Base-by-base conservation (phyloP, 2,888 invertebrate species). In the Drosophila anceps region DNA sequence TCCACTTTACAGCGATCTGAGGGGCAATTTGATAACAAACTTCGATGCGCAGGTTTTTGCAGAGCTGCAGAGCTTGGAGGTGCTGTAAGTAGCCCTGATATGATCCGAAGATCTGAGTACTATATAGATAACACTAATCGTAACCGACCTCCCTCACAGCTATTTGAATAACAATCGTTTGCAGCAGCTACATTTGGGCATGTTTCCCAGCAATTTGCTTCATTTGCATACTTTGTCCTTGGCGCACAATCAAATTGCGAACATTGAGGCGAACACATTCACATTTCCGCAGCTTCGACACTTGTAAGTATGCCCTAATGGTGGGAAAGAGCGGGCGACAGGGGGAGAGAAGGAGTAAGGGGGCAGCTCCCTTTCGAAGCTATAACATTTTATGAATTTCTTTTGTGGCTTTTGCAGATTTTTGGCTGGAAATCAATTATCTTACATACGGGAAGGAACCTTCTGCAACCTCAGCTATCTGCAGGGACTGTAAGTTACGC, bases 391-490 rank as follows among this genome's bases (percentile, higher is more conserved):
- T 39, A 24, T n/a, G 37, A 9, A 53, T 37, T 20, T 37, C 9
- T 37, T 24, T 18, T 37, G 37, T 7, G n/a, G 27, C 27, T 18
- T 50, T 73, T 91, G 7, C 92, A 94, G 94, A 79, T 94, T 94
- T 86, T 80, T 94, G 54, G 93, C 94, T 4, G 93, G 93, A 69
- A 94, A 94, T 90, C 90, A 90, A 20, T 87, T 95, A 55, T 83
- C 84, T 12, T 82, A 90, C 44, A 82, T 94, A 53, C 88, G 90
- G 43, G 92, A 92, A 20, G 91, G 91, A 41, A 93, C 93, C n/a
- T 94, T 95, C 76, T 91, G 91, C 54, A 93, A 93, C 76, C 85
- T 94, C 27, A 86, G 91, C 46, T 87, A 92, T 57, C 90, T 94
- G 10, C 92, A 93, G 69, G 92, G 92, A 79, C 64, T 92, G 92